Evolutionary conservation across 2,888 invertebrate genomes (phyloP).

Genomic region (Folsomia candida): DNA sequence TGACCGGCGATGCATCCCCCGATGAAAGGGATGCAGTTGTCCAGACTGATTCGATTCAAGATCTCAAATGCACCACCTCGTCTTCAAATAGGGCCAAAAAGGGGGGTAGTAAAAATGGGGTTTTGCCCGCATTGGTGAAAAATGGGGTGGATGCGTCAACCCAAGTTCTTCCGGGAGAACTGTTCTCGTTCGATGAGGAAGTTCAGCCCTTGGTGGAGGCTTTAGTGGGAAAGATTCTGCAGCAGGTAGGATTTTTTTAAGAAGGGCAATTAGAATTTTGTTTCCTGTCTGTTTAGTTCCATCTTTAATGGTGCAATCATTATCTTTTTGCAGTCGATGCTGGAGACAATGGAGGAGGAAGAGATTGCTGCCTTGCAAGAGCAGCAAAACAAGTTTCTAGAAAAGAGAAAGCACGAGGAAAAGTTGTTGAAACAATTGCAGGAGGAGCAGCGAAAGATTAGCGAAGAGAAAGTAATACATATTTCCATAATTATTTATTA

Average conservation of each 20-base stretch:
- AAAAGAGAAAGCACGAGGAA: slow-evolving; percentile 74
- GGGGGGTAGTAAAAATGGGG: slow-evolving; percentile 63
- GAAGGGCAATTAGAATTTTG: background rate
- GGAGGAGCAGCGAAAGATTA: slow-evolving; percentile 63
- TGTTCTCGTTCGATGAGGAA: slow-evolving; percentile 89
- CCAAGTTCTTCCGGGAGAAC: slow-evolving; percentile 83
- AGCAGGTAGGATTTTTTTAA: slow-evolving; percentile 60
- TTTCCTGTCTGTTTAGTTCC: no score
- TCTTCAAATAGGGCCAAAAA: slow-evolving; percentile 4
- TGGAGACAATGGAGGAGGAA: slow-evolving; percentile 67
- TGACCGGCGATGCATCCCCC: slow-evolving; percentile 27
- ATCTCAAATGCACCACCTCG: no score
- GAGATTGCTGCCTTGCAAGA: slow-evolving; percentile 77
- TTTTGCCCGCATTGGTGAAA: slow-evolving; percentile 67
- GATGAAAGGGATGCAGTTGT: slow-evolving; percentile 43
- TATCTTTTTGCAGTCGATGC: slow-evolving; percentile 25
- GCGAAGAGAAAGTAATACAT: slow-evolving; percentile 37
- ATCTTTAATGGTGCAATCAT: background rate
- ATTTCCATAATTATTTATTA: no score
- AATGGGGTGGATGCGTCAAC: slow-evolving; percentile 77
- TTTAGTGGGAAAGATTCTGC: slow-evolving; percentile 82
- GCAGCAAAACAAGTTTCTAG: slow-evolving; percentile 71
- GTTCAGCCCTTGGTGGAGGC: slow-evolving; percentile 86
- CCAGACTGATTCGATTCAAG: slow-evolving; percentile 45
- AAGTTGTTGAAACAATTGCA: slow-evolving; percentile 78